Conservation (phyloP, 2,797 vertebrate genomes). For the Danio choprae region DNA sequence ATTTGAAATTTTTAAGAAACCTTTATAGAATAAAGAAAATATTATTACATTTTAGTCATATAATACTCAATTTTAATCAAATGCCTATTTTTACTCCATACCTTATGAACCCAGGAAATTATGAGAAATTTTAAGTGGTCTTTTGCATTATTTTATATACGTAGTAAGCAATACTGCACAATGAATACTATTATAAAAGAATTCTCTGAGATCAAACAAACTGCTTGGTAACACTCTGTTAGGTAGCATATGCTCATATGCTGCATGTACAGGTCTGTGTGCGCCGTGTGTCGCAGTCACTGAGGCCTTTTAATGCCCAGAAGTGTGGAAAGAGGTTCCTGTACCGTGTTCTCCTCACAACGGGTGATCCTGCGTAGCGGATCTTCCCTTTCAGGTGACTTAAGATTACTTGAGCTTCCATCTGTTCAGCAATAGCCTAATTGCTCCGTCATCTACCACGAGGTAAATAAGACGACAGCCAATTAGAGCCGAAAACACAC, state of each 20-base stretch:
- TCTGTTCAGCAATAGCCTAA: constrained; percentile 41
- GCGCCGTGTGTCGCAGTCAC: not conserved
- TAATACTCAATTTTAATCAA: too few relatives aligned
- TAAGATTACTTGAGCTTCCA: constrained; percentile 31
- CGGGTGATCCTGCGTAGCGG: constrained; percentile 27
- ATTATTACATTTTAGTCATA: too few relatives aligned
- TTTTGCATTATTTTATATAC: too few relatives aligned
- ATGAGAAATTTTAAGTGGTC: too few relatives aligned
- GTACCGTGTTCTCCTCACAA: constrained; percentile 13
- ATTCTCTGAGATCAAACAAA: not conserved
- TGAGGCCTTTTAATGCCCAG: constrained; percentile 15
- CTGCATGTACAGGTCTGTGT: not conserved
- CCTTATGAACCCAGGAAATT: too few relatives aligned
- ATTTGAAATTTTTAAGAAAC: too few relatives aligned
- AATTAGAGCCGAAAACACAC: constrained; percentile 34
- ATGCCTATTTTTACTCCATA: too few relatives aligned
- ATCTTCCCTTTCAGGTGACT: constrained; percentile 42
- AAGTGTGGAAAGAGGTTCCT: constrained; percentile 21
- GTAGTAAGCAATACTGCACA: not conserved
- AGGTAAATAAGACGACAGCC: constrained; percentile 42
- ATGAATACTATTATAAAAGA: not conserved
- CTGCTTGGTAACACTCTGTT: not conserved
- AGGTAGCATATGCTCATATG: constrained; percentile 7
- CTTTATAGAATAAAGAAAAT: too few relatives aligned
- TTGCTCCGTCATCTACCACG: constrained; percentile 11